Conservation (phyloP, 2,113 vertebrate species). For the Addax nasomaculatus region DNA sequence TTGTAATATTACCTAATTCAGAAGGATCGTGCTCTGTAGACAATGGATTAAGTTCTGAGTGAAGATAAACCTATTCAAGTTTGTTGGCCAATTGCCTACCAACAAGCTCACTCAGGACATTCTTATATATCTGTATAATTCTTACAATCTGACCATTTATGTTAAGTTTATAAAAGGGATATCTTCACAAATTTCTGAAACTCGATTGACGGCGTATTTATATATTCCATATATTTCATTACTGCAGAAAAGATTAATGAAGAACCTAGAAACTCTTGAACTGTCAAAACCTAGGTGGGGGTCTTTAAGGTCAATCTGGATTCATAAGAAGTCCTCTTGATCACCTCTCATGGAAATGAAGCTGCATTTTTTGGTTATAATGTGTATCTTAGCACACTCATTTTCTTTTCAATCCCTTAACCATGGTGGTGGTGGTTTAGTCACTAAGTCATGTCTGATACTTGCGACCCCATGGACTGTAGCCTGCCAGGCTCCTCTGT, state of each 20-base stretch:
- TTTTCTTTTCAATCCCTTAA: background rate
- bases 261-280: background rate
- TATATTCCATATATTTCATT: background rate
- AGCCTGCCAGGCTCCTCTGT: background rate
- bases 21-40: background rate
- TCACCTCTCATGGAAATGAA: background rate
- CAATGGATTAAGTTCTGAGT: background rate
- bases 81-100: background rate
- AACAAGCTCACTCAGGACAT: background rate
- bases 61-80: background rate
- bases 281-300: background rate
- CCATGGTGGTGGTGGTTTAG: background rate
- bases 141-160: background rate
- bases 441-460: background rate
- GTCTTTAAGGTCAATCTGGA: background rate
- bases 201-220: background rate
- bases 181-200: background rate
- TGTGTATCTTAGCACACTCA: background rate
- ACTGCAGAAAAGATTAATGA: background rate
- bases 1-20: background rate
- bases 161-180: background rate
- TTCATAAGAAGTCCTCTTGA: background rate
- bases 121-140: background rate
- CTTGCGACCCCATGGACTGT: background rate
- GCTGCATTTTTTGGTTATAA: background rate